Conservation (phyloP, 2,888 invertebrate genomes). For the Eumacrocentrus americanus region DNA sequence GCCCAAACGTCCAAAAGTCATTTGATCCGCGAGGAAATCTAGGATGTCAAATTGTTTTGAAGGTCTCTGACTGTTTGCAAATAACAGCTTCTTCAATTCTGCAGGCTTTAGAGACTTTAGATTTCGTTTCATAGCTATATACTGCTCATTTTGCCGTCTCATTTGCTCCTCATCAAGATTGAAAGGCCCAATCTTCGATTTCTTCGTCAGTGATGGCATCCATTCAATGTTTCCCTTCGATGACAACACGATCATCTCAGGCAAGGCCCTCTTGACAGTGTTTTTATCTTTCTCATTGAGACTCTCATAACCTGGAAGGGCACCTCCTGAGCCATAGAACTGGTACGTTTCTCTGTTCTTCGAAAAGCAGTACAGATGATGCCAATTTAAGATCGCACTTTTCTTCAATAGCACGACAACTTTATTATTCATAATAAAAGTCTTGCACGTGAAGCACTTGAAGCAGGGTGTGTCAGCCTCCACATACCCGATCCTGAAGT, state of each 20-base stretch:
- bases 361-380: constrained; percentile 90
- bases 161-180: constrained; percentile 67
- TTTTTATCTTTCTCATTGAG: constrained; percentile 76
- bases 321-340: constrained; percentile 75
- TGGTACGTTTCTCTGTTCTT: constrained; percentile 74
- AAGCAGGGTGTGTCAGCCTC: constrained; percentile 85
- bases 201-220: constrained; percentile 68
- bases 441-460: constrained; percentile 82
- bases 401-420: constrained; percentile 79
- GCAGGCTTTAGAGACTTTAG: too few species aligned
- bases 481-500: constrained; percentile 83
- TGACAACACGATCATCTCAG: too few species aligned
- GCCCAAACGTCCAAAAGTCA: constrained; percentile 85
- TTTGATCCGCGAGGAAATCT: constrained; percentile 80
- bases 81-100: constrained; percentile 71
- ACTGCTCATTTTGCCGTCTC: constrained; percentile 73
- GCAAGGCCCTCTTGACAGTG: constrained; percentile 68
- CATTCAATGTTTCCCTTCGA: constrained; percentile 67
- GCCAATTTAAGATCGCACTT: constrained; percentile 88
- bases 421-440: constrained; percentile 77
- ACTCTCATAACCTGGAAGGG: constrained; percentile 76
- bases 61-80: constrained; percentile 74
- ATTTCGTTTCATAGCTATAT: constrained; percentile 67
- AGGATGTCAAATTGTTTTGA: constrained; percentile 72
- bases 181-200: constrained; percentile 70